Percentiles rank a stretch among this genome's conserved stretches.
These are phyloP conservation scores for Cryptosula pallasiana DNA, from an alignment of 2,888 invertebrate genomes.

Conservation along the genomic window DNA sequence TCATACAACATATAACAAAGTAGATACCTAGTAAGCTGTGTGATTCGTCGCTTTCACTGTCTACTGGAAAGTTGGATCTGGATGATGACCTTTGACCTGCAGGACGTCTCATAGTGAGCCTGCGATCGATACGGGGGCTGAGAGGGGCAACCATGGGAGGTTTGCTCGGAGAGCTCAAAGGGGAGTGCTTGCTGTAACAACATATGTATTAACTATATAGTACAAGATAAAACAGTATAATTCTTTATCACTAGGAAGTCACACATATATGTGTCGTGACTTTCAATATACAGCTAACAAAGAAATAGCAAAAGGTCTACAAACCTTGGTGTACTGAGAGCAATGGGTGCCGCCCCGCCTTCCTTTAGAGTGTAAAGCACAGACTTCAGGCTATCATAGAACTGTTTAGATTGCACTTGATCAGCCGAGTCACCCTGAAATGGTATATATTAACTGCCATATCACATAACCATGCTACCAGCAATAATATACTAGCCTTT, in stretches of 20 bases:
- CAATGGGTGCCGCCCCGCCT: not conserved
- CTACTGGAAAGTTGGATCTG: not conserved
- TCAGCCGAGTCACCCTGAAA: not conserved
- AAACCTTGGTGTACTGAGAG: constrained; percentile 14
- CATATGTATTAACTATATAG: no score
- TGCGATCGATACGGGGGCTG: not conserved
- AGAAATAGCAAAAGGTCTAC: no score
- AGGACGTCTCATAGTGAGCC: constrained; percentile 16
- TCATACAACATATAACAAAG: no score
- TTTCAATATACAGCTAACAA: no score
- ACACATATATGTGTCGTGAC: no score
- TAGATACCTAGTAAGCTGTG: constrained; percentile 3
- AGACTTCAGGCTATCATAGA: constrained; percentile 14
- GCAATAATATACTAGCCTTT: no score
- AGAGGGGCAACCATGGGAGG: constrained; percentile 17
- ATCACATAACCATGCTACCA: no score
- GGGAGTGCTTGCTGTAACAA: constrained; percentile 21
- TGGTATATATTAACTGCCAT: no score
- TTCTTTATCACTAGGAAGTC: no score
- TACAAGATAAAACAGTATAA: no score
- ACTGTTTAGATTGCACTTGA: constrained; percentile 4
- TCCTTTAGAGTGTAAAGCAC: constrained; percentile 13
- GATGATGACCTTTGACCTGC: not conserved
- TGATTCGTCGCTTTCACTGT: constrained; percentile 22
- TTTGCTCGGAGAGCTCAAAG: constrained; percentile 9